phyloP scores from a whole-genome alignment of 2,888 invertebrate genomes.

The Pyrgus malvae region DNA sequence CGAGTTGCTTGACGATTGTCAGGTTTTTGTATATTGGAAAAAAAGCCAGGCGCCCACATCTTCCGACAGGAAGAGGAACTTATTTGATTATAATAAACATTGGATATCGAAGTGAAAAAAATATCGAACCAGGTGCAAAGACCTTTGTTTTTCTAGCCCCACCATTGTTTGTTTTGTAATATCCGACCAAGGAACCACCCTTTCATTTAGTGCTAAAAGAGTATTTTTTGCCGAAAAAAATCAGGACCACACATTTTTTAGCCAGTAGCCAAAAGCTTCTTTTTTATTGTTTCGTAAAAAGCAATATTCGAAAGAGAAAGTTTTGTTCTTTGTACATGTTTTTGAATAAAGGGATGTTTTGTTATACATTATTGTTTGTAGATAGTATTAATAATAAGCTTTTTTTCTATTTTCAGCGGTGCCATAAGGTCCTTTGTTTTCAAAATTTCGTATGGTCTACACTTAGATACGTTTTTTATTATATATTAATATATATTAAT shows the following conservation, averaged over 20 bases:
- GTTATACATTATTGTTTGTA: slow-evolving; percentile 5
- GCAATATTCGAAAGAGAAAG: slow-evolving; percentile 63
- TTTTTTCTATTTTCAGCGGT: too few species aligned
- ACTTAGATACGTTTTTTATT: too few species aligned
- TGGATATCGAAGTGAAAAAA: slow-evolving; percentile 57
- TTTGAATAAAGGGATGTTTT: slow-evolving; percentile 6
- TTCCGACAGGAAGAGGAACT: slow-evolving; percentile 79
- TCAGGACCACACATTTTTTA: slow-evolving; percentile 42
- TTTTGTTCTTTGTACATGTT: slow-evolving; percentile 30
- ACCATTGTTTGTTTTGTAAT: slow-evolving; percentile 66
- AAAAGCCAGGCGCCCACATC: slow-evolving; percentile 66
- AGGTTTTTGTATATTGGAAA: slow-evolving; percentile 48
- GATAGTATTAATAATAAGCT: neutral
- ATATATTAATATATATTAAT: too few species aligned
- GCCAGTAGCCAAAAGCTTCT: slow-evolving; percentile 49
- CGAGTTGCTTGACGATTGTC: slow-evolving; percentile 27
- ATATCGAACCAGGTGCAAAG: slow-evolving; percentile 69
- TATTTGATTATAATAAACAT: slow-evolving; percentile 80
- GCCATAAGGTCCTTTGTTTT: too few species aligned
- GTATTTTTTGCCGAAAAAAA: slow-evolving; percentile 41
- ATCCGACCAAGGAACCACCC: slow-evolving; percentile 56
- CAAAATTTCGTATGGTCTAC: too few species aligned
- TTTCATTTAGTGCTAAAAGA: slow-evolving; percentile 47
- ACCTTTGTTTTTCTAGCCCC: slow-evolving; percentile 55
- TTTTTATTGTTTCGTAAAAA: slow-evolving; percentile 46